Evolutionary conservation across 2,797 vertebrate species (phyloP), one percentile per base, ranked within the genome.

Genomic region (Poecilia gillii): DNA sequence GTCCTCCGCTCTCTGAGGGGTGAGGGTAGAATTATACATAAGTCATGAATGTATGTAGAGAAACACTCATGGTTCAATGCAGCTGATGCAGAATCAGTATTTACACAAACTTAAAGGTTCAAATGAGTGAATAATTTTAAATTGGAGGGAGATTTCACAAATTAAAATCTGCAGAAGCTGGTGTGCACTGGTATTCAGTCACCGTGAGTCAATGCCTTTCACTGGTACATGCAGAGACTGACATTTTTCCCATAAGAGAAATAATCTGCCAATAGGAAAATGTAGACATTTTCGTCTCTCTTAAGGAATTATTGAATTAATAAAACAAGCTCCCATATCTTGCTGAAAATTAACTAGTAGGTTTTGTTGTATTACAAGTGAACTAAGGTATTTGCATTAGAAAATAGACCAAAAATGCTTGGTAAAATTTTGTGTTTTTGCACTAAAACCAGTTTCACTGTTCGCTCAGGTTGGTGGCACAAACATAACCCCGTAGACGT

Each of bases 1-100:
- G 96, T 96, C 83, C 87, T 87, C 28, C 93, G 93, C 87, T 95
- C 94, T 43, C 96, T 97, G 84, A 36, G 45, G 68, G 25, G 7
- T 31, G n/a, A 7, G 13, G 45, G 3, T 13, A 55, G 51, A 45
- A 11, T 41, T 33, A 57, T 80, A 70, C 70, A 73, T 73, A 77
- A 83, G 41, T 79, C 47, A 75, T 8, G 53, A 49, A 55, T 14
- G 62, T 31, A 72, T 43, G 25, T 72, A 49, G 75, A 83, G 57
- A 66, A 43, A 85, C 28, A n/a, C 23, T 78, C 9, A 6, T 47
- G 51, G 33, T 77, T 68, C 6, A 1, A n/a, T 47, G 45, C 28
- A 41, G 20, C 43, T 12, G 25, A 45, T 1, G 46, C 43, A 33
- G 43, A 49, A 31, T 39, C 62, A 3, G 23, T 28, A 23, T 25